Base-by-base conservation (phyloP, 2,888 invertebrate species). In the Microplitis deprimator region DNA sequence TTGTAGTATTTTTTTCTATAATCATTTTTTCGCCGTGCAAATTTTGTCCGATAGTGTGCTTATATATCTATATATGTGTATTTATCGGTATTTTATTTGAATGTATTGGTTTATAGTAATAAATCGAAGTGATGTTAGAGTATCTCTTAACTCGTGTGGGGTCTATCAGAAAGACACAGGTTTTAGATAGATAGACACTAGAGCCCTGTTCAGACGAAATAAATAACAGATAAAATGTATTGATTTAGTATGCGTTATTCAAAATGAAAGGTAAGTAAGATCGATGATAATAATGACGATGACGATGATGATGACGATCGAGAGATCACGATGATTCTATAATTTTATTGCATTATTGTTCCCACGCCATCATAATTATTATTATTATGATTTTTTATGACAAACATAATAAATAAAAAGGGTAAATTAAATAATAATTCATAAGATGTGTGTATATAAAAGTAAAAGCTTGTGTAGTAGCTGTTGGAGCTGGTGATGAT, bases 61-160 rank as follows among this genome's bases (percentile, higher is more conserved):
- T 10, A 50, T 50, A 4, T 50, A 6, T 41, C 41, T 6, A 8
- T 5, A 20, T 20, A 20, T 20, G 0, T 29, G 29, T 29, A 29
- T 29, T 4, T 29, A 29, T 29, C 29, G 2, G 29, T 41, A 41
- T 41, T 41, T 8, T 41, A 41, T 41, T 10, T 10, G 10, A 10
- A 41, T 41, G 41, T 20, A 61, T 29, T 71, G 65, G 75, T 74
- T 71, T 50, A 38, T 60, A 71, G 78, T 83, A 79, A 82, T 84
- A 83, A 84, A 84, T 84, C 79, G 79, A 82, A 77, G 82, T 85
- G 85, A 83, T 87, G 87, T 83, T 84, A 87, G 84, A 85, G 80
- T 82, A 77, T 75, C 82, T 78, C 81, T 82, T 81, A 50, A 82
- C 83, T 85, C 83, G 84, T 85, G 88, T 87, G 88, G 87, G 88